Percentiles rank a stretch among this genome's conserved stretches.
These are phyloP conservation scores for Drosophila neotestacea DNA, from an alignment of 2,888 invertebrate species.

Conservation along the genomic window DNA sequence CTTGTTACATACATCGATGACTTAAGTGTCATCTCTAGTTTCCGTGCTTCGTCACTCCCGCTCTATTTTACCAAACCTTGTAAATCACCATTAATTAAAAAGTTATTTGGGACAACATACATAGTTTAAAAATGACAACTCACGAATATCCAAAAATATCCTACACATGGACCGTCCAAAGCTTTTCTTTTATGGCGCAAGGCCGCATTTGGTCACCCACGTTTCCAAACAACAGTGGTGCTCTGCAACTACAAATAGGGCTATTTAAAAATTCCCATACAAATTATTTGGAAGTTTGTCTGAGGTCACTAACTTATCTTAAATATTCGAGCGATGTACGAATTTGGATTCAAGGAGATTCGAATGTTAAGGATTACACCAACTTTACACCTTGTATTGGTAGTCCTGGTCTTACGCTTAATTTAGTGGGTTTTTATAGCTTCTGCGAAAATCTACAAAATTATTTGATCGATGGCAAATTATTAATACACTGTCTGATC, in stretches of 20 bases:
- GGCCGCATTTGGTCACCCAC: neutral
- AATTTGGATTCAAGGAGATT: neutral
- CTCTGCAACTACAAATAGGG: neutral
- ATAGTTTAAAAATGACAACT: no score
- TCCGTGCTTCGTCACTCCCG: no score
- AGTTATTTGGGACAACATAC: no score
- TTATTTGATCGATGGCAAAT: conserved; percentile 86
- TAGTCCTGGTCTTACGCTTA: no score
- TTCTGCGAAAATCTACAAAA: neutral
- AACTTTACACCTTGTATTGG: no score
- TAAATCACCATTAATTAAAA: no score
- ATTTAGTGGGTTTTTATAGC: no score
- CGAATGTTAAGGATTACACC: neutral
- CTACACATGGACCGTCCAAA: neutral
- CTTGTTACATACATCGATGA: no score
- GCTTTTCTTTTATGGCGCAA: neutral
- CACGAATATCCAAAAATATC: neutral
- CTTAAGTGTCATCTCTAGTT: no score
- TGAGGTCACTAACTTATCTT: neutral
- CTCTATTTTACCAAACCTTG: no score
- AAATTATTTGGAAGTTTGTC: neutral
- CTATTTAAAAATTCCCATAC: no score
- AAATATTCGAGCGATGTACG: neutral
- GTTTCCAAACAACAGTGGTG: neutral
- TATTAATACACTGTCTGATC: conserved; percentile 99